Base-by-base conservation (phyloP, 2,888 invertebrate genomes). In the Drosophila demipolita region DNA sequence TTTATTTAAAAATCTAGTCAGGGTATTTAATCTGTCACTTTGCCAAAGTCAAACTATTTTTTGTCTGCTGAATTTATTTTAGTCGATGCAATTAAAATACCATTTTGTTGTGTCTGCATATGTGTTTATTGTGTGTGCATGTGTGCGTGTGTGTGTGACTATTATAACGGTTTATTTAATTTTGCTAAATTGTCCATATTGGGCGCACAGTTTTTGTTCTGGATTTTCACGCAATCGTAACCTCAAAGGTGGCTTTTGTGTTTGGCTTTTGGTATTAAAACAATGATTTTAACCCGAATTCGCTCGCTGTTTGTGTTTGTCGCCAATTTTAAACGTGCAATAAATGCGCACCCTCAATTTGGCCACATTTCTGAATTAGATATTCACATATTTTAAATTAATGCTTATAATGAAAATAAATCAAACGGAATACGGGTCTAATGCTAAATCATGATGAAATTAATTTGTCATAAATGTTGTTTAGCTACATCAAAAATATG, bases 221-320 rank as follows among this genome's bases (percentile, higher is more conserved):
- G 60, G 59, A 62, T 79, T 75, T 79, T 75, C 64, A 59, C 60
- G 55, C 68, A 75, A 71, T 75, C 59, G 53, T 61, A 83, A 83
- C 84, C 87, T 87, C 88, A 87, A 85, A 87, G 88, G 82, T 88
- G 83, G 88, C 82, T 84, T 86, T 88, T 80, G 71, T 82, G 87
- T 86, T 87, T 87, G 84, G 87, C 75, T 82, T 80, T 83, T 78
- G 83, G 83, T 83, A 74, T 88, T 75, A 2, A 3, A 71, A 72
- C 87, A 85, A 73, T 66, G 69, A 68, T 76, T 83, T 73, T 23
- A 60, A 70, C 62, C 80, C 67, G 55, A 67, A 83, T 81, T 77
- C 81, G 65, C 68, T 63, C 78, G 66, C 40, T 66, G 15, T 69
- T 82, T 78, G 66, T 67, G 70, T 72, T 84, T 75, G 78, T 87